Conservation (phyloP, 2,113 vertebrate species). For the Elephas maximus region DNA sequence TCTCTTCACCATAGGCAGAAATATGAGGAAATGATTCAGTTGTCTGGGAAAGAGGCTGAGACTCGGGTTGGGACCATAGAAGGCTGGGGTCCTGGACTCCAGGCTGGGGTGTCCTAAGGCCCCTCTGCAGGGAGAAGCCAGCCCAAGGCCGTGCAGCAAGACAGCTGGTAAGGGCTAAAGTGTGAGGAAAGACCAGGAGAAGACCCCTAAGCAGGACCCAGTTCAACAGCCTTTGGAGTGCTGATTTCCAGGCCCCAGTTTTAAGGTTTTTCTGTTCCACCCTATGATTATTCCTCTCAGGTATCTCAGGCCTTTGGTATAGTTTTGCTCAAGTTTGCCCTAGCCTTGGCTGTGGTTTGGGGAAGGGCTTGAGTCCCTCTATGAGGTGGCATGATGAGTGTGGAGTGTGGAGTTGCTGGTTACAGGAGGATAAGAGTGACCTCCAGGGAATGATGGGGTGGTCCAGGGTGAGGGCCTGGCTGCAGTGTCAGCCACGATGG, state of each 20-base stretch:
- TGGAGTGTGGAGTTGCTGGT: background rate
- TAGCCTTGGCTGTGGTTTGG: background rate
- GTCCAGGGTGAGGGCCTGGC: background rate
- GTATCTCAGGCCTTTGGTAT: background rate
- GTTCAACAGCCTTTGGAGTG: background rate
- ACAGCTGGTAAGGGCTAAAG: background rate
- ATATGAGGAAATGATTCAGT: background rate
- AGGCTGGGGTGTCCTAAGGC: background rate
- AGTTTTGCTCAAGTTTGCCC: background rate
- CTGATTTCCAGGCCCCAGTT: background rate
- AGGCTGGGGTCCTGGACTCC: background rate
- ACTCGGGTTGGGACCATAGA: background rate
- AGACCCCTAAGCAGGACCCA: background rate
- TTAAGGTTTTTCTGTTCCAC: background rate
- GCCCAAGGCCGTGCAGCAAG: background rate
- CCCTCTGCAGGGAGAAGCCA: background rate
- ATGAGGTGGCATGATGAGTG: background rate
- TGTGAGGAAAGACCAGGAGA: background rate
- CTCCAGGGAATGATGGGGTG: background rate
- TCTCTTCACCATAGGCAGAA: background rate
- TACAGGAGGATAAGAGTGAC: background rate
- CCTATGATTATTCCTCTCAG: background rate
- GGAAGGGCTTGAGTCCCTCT: background rate
- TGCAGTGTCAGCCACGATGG: background rate
- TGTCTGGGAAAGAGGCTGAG: background rate